Base-by-base conservation (phyloP, 2,888 invertebrate species). In the Muschampia plurimacula region DNA sequence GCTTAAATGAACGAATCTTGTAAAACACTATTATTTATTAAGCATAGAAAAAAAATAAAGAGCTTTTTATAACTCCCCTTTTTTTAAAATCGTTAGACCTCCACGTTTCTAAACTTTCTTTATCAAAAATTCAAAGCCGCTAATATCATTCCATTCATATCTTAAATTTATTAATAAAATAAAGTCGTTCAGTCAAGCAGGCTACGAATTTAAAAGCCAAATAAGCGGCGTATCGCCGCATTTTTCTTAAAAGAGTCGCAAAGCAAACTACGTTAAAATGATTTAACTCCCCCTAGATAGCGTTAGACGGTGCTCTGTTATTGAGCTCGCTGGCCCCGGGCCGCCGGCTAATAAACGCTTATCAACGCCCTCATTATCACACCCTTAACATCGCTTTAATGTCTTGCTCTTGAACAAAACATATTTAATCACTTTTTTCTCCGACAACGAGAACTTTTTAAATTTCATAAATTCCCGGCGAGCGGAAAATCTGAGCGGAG, bases 381-480 rank as follows among this genome's bases (percentile, higher is more conserved):
- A 93, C 94, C 94, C 94, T 94, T 93, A 94, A 93, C 94, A 92
- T 93, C 93, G 89, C 92, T 92, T 94, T 93, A 94, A 94, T 94
- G 94, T 93, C 92, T 91, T 92, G 92, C 93, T 92, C 89, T 93
- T 92, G 94, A 94, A 94, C 94, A 95, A 94, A 94, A 95, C 94
- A 95, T 95, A 94, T 95, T 95, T 95, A 95, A 95, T 95, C 94
- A 90, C 92, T 93, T 93, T 94, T 94, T 91, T 93, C 88, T 86
- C 86, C 83, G 82, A 80, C 77, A 80, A 79, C 82, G 83, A 84
- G 86, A 92, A 93, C 89, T 93, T 94, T 93, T 90, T 86, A 88
- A 93, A 92, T 92, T 93, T 92, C 88, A 90, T 90, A 92, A 92
- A 77, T 79, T 79, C 78, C 73, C 75, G 67, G 76, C 69, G 74